A percentile compares a stretch with the other conserved stretches of the same genome.
These are phyloP conservation scores for Turdus rufiventris DNA, from an alignment of 2,113 vertebrate genomes.

Conservation along the genomic window DNA sequence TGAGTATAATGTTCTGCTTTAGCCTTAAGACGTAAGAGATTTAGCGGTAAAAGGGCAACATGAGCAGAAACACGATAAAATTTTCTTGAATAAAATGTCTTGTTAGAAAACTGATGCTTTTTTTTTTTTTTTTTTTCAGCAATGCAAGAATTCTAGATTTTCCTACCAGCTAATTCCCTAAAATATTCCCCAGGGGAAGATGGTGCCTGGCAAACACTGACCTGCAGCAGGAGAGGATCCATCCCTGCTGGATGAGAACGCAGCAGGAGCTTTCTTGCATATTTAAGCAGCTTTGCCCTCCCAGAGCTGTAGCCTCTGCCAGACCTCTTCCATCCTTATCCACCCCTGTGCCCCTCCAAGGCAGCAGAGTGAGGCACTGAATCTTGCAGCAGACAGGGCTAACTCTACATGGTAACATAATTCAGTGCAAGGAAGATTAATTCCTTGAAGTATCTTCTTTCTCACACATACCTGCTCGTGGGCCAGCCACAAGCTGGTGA, in stretches of 20 bases:
- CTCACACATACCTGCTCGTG: neutral
- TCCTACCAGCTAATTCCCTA: neutral
- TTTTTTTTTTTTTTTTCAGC: neutral
- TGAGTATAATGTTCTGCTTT: neutral
- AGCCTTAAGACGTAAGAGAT: accelerated
- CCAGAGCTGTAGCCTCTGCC: neutral
- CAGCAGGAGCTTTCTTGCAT: neutral
- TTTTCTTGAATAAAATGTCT: neutral
- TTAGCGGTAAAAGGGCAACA: neutral
- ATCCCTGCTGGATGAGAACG: neutral
- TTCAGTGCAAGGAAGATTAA: conserved; percentile 33
- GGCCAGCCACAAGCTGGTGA: neutral
- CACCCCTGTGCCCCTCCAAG: neutral
- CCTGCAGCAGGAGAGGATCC: neutral
- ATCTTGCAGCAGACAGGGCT: neutral
- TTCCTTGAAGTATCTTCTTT: neutral
- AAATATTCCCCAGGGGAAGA: neutral
- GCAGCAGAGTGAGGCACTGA: neutral
- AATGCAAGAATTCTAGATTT: neutral
- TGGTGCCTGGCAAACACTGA: neutral
- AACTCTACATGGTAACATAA: conserved; percentile 19
- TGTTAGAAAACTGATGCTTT: neutral
- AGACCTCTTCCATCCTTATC: neutral
- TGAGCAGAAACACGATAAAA: neutral
- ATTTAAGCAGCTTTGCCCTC: neutral